Evolutionary conservation across 2,888 invertebrate species (phyloP), one percentile per base, ranked within the genome.

Genomic region (Tromatobia lineatoria): DNA sequence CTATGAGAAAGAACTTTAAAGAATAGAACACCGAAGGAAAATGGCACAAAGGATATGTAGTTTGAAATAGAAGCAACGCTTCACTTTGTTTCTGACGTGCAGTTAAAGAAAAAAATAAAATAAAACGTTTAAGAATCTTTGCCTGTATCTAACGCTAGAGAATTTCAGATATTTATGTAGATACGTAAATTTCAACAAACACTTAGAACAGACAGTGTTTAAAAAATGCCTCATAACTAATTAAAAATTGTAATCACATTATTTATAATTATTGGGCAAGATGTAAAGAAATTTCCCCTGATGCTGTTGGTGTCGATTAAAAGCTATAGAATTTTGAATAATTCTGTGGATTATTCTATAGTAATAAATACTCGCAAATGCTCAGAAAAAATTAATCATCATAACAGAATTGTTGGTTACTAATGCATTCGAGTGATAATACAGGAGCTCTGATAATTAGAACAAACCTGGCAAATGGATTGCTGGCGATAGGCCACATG

Each of bases 1-100:
- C 85, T 84, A 88, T 83, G 77, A 78, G 77, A 73, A 80, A 75
- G 74, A 82, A 4, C 13, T 15, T 47, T 15, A 3, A 52, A 69
- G 50, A 47, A 69, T 47, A 50, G 47, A 69, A 10, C n/a, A n/a
- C 29, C 23, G 15, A 25, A 52, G 25, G 29, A 29, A 69, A 47
- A 69, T 20, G 45, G 47, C 29, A 69, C 20, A 23, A 20, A 64
- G 8, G 8, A 45, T 47, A 42, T 18, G 25, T 64, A 38, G 23
- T 11, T 54, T 20, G 8, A 20, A 54, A 7, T 52, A 8, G 52
- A 54, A 54, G 18, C 52, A 54, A 7, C 52, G 52, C 18, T 7
- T 54, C 1, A 18, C 10, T 20, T 11, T 20, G 6, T 6, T 18
- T 20, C 52, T 8, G 3, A 18, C 20, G 18, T 34, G 34, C 7